Conservation (phyloP, 2,797 vertebrate genomes). For the Oophaga sylvatica region DNA sequence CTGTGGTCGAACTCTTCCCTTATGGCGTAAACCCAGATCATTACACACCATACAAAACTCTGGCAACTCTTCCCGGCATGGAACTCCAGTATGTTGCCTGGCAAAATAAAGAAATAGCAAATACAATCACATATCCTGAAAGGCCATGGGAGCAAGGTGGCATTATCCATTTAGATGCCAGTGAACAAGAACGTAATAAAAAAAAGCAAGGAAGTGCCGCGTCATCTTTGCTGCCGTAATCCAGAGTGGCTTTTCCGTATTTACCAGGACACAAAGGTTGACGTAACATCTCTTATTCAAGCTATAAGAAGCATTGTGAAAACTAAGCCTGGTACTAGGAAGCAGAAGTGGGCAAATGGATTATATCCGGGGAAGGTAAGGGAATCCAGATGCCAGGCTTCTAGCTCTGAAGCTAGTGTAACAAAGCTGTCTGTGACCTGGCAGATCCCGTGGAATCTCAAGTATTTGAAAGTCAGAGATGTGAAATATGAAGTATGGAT, state of each 20-base stretch:
- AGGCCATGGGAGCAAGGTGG: constrained; percentile 96
- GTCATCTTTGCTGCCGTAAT: constrained; percentile 94
- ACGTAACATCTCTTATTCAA: constrained; percentile 87
- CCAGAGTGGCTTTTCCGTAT: constrained; percentile 97
- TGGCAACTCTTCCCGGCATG: constrained; percentile 91
- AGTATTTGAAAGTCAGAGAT: constrained; percentile 92
- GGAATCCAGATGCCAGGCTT: constrained; percentile 88
- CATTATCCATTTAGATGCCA: constrained; percentile 86
- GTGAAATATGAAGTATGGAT: constrained; percentile 98
- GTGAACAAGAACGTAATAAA: constrained; percentile 90
- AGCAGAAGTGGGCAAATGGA: constrained; percentile 77
- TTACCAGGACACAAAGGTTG: constrained; percentile 95
- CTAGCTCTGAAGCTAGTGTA: constrained; percentile 85
- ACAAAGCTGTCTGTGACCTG: constrained; percentile 91
- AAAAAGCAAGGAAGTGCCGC: constrained; percentile 86
- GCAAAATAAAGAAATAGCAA: constrained; percentile 85
- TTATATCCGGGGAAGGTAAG: constrained; percentile 93
- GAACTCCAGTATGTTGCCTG: constrained; percentile 95
- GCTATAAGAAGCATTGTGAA: constrained; percentile 82
- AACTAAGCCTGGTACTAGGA: constrained; percentile 79
- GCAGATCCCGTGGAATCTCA: constrained; percentile 98
- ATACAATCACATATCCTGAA: constrained; percentile 86
- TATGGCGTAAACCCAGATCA: constrained; percentile 95
- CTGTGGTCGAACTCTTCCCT: constrained; percentile 91
- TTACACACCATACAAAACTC: constrained; percentile 94